phyloP scores from a whole-genome alignment of 2,888 invertebrate genomes.

The Dioctria linearis region DNA sequence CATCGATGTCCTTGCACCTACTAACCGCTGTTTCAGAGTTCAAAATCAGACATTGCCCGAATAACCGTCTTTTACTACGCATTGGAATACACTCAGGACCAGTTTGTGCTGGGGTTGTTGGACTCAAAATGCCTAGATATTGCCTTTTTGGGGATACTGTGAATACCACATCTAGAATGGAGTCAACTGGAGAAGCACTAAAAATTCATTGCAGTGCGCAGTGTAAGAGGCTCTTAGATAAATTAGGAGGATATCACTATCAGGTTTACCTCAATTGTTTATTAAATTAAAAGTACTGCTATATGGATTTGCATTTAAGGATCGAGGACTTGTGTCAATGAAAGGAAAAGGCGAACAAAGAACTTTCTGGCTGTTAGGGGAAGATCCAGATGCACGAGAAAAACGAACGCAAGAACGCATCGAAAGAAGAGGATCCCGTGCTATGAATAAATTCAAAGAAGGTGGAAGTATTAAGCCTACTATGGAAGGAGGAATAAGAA shows the following conservation, averaged over 20 bases:
- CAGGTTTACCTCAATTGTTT: constrained; percentile 60
- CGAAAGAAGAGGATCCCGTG: constrained; percentile 71
- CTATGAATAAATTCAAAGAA: constrained; percentile 66
- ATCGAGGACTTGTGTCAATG: constrained; percentile 84
- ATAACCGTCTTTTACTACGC: constrained; percentile 85
- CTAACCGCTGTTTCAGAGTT: constrained; percentile 88
- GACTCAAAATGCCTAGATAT: constrained; percentile 93
- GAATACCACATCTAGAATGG: constrained; percentile 90
- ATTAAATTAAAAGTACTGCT: background rate
- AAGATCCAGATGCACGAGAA: constrained; percentile 77
- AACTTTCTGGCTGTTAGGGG: constrained; percentile 88
- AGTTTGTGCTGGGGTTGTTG: constrained; percentile 93
- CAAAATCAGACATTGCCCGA: constrained; percentile 89
- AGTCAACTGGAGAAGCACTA: constrained; percentile 86
- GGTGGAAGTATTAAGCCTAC: constrained; percentile 59
- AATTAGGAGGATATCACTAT: constrained; percentile 82
- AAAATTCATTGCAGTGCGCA: constrained; percentile 88
- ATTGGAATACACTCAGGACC: constrained; percentile 95
- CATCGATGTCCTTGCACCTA: constrained; percentile 92
- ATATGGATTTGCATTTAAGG: constrained; percentile 71
- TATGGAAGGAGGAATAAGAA: constrained; percentile 72
- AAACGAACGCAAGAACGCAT: constrained; percentile 74
- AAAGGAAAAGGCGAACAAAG: constrained; percentile 88
- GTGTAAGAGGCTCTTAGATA: constrained; percentile 79
- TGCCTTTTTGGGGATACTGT: constrained; percentile 95